Base-by-base conservation (phyloP, 2,113 vertebrate genomes). In the Anthoscopus minutus region DNA sequence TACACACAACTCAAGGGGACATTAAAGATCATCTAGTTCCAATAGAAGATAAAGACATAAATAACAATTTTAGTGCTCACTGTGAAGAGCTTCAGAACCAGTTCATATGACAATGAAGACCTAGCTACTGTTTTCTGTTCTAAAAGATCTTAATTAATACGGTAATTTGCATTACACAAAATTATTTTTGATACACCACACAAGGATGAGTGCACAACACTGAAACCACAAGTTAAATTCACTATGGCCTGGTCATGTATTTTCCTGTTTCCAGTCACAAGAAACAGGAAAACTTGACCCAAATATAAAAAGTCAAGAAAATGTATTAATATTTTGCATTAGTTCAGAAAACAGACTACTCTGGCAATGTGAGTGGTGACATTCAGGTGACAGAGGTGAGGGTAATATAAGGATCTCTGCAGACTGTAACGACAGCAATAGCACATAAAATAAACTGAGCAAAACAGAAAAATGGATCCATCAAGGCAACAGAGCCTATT, bases 321-420 rank as follows among this genome's bases (percentile, higher is more conserved):
- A 66, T 50, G 79, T 13, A 56, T 69, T 38, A 76, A 10, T 72
- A 86, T 38, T 77, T 92, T 69, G 25, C 31, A 33, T 85, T 42
- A 69, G 28, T 66, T 76, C 62, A 88, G 35, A 77, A 81, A 80
- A 73, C 6, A 73, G 42, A 16, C 37, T 83, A 20, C 27, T 77
- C 51, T 53, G 25, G 72, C 45, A 72, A 50, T 77, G 53, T 62
- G 42, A 37, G 24, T 56, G 50, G 21, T 74, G 81, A 82, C 66
- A 69, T 33, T 69, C 61, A 74, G 80, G 51, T 92, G 86, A 90
- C 67, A 86, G 56, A 86, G 80, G 60, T 66, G 64, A 94, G 24
- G 19, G 45, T 14, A 77, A 80, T 31, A 18, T 4, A 61, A 80
- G 66, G 77, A 72, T 48, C 61, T 76, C 66, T 82, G 57, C 54